Base-by-base conservation (phyloP, 2,113 vertebrate species). In the Mormoops blainvillei region DNA sequence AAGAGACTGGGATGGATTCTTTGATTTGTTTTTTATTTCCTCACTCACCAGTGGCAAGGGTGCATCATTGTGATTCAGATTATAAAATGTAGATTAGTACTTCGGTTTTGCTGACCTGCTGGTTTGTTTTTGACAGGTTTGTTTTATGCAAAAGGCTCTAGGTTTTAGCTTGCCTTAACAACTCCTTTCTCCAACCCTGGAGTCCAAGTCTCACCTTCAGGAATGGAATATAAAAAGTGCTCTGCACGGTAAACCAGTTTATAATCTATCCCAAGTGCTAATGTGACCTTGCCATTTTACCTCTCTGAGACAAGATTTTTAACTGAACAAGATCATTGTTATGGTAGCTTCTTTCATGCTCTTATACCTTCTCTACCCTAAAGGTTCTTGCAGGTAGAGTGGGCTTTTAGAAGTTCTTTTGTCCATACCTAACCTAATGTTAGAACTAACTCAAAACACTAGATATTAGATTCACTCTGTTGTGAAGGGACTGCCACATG, bases 401-500 rank as follows among this genome's bases (percentile, higher is more conserved):
- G 73, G 28, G 36, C 45, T 38, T 9, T 43, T 31, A 6, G 61
- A 77, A 78, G 38, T 13, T 87, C 31, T 80, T 15, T 50, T 94
- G 87, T 97, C 81, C 89, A 94, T 90, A 86, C 45, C 89, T 97
- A 91, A 88, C 61, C 97, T 93, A 82, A 95, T 63, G 50, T 70
- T 94, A 76, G 93, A 98, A 97, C 89, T 91, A 85, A 92, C 92
- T 97, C 96, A 96, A 70, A 98, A 98, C 77, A 98, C 77, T 38
- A 89, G 45, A 94, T 94, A 95, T 96, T 95, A 97, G n/a, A 97
- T 93, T 96, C 95, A 96, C 97, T 98, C 98, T 98, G 36, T 93
- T 98, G 52, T 83, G 96, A 97, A 98, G 88, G 94, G 94, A 98
- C 97, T 98, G 98, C 82, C 61, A 96, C 95, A 92, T 98, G 98